These are phyloP conservation scores for Pandemis heparana DNA, from an alignment of 2,888 invertebrate species.

Conservation along the genomic window DNA sequence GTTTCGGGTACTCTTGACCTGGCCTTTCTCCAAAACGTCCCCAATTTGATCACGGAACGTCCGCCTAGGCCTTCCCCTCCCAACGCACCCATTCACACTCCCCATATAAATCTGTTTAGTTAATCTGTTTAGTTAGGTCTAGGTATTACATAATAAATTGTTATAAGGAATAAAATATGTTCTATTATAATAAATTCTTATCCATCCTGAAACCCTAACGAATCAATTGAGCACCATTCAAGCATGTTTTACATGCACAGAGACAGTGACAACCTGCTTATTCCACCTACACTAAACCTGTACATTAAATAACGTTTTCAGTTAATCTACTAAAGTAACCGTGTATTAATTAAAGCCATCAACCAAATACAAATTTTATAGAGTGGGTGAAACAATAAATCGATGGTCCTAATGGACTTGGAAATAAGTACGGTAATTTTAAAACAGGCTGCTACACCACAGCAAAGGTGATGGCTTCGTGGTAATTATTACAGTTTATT, in stretches of 20 bases:
- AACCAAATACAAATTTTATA: background rate
- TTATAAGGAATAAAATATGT: too few relatives aligned
- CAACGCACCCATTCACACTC: too few relatives aligned
- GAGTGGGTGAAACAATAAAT: background rate
- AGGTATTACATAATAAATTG: too few relatives aligned
- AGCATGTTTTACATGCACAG: background rate
- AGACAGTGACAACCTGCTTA: background rate
- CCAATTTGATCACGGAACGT: too few relatives aligned
- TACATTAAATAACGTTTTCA: background rate
- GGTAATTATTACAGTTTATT: background rate
- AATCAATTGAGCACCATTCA: background rate
- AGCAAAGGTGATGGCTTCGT: background rate
- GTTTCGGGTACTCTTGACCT: too few relatives aligned
- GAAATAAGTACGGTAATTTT: background rate
- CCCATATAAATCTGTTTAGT: too few relatives aligned
- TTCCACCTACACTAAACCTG: background rate
- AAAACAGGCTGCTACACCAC: background rate
- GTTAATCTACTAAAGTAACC: slow-evolving; percentile 1
- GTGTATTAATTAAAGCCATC: background rate
- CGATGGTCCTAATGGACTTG: background rate
- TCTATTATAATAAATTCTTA: too few relatives aligned
- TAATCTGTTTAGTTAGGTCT: too few relatives aligned
- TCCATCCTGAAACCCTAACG: background rate
- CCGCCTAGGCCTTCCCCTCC: too few relatives aligned
- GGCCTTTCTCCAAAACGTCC: too few relatives aligned